Percentiles rank a stretch among this genome's conserved stretches.
Conservation (phyloP, 2,113 vertebrate species). For the Myocastor coypus region DNA sequence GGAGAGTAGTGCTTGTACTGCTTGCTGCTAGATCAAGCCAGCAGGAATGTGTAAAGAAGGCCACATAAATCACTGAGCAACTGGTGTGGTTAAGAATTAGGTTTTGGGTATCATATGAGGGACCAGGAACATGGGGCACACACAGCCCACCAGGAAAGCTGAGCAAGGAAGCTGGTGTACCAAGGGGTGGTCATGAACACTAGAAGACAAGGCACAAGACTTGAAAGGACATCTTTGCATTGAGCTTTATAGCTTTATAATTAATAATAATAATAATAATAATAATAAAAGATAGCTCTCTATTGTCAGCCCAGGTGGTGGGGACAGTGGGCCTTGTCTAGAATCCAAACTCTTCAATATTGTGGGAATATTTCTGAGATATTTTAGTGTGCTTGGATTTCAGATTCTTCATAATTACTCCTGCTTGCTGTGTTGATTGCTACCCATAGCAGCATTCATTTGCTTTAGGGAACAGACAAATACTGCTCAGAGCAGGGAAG, state of each 20-base stretch:
- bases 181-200: neutral
- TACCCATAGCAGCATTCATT: neutral
- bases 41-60: neutral
- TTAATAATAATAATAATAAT: no score
- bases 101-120: neutral
- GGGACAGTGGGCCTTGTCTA: no score
- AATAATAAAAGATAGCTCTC: no score
- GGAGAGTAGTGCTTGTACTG: neutral
- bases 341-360: neutral
- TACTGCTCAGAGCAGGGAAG: neutral
- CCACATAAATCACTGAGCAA: neutral
- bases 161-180: neutral
- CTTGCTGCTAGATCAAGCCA: neutral
- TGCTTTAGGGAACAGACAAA: neutral
- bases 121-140: neutral
- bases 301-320: no score
- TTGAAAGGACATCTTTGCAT: neutral
- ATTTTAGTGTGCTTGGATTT: neutral
- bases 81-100: neutral
- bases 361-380: neutral
- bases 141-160: neutral
- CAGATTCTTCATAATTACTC: neutral
- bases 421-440: neutral
- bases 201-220: neutral
- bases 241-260: neutral